Evolutionary conservation across 2,797 vertebrate species (phyloP).

Genomic region (Chaunax sp.): DNA sequence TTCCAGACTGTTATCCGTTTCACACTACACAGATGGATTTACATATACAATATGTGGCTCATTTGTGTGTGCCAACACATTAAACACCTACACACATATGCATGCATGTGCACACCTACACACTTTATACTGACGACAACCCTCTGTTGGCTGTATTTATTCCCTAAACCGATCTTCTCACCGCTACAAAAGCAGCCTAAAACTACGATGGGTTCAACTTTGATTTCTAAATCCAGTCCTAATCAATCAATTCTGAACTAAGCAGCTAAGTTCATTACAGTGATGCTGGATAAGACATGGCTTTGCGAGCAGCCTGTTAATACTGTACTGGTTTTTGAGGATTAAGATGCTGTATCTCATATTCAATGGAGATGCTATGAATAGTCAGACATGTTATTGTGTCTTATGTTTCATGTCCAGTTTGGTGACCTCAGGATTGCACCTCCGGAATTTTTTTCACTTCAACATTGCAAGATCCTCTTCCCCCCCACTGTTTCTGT

Average conservation of each 20-base stretch:
- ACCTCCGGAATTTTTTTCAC: too few relatives aligned
- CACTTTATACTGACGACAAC: slow-evolving; percentile 36
- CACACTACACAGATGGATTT: slow-evolving; percentile 53
- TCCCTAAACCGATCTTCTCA: slow-evolving; percentile 29
- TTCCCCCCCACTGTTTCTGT: too few relatives aligned
- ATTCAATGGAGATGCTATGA: slow-evolving; percentile 9
- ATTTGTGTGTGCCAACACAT: slow-evolving; percentile 57
- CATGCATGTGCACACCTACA: slow-evolving; percentile 45
- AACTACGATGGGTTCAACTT: slow-evolving; percentile 12
- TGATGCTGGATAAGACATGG: slow-evolving; percentile 4
- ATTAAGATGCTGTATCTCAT: slow-evolving; percentile 3
- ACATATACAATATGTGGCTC: slow-evolving; percentile 49
- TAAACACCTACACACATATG: slow-evolving; percentile 61
- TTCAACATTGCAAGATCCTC: too few relatives aligned
- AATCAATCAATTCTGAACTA: background rate
- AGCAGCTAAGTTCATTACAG: slow-evolving; percentile 34
- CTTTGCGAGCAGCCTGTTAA: slow-evolving; percentile 28
- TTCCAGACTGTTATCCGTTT: slow-evolving; percentile 44
- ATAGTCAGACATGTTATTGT: background rate
- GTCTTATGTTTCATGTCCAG: background rate
- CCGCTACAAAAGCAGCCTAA: background rate
- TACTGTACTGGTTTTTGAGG: slow-evolving; percentile 5
- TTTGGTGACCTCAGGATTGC: slow-evolving; percentile 3
- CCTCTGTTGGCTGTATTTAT: slow-evolving; percentile 51
- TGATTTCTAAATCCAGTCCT: background rate